Percentiles rank a stretch among this genome's conserved stretches.
Evolutionary conservation across 92 coral and sea anemone species (phyloP).

Genomic region (Bergia sp.): DNA sequence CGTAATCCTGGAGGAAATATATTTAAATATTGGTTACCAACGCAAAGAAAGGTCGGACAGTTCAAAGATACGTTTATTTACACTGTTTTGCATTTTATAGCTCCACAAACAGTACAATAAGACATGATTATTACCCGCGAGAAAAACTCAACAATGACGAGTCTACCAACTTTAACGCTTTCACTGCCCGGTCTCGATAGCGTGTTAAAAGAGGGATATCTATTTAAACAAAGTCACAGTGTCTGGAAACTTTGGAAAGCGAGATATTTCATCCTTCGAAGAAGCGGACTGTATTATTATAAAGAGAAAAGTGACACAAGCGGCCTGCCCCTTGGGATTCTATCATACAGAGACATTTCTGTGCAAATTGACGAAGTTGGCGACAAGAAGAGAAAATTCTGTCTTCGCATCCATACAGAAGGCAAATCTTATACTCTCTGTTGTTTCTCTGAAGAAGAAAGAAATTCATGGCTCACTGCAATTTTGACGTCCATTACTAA

Average conservation of each 20-base stretch:
- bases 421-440: conserved; percentile 83
- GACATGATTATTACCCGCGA: conserved; percentile 45
- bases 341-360: conserved; percentile 79
- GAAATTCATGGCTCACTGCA: conserved; percentile 94
- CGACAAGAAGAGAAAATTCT: conserved; percentile 81
- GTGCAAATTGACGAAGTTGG: conserved; percentile 90
- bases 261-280: conserved; percentile 85
- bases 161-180: conserved; percentile 63
- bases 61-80: conserved; percentile 17
- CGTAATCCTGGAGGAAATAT: background rate
- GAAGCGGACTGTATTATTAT: conserved; percentile 85
- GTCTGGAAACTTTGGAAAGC: conserved; percentile 99
- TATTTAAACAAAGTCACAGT: conserved; percentile 92
- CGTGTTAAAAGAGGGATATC: conserved; percentile 87
- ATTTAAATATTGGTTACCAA: background rate
- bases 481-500: conserved; percentile 86
- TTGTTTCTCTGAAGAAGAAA: conserved; percentile 93
- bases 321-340: conserved; percentile 81
- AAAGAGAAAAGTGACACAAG: conserved; percentile 81
- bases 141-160: conserved; percentile 15
- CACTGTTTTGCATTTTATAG: conserved; percentile 21
- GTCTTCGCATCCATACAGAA: conserved; percentile 81
- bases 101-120: conserved; percentile 8
- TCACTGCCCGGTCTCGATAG: conserved; percentile 65
- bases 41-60: conserved; percentile 30